Evolutionary conservation across 2,888 invertebrate species (phyloP).

Genomic region (Netelia fuscicornis): DNA sequence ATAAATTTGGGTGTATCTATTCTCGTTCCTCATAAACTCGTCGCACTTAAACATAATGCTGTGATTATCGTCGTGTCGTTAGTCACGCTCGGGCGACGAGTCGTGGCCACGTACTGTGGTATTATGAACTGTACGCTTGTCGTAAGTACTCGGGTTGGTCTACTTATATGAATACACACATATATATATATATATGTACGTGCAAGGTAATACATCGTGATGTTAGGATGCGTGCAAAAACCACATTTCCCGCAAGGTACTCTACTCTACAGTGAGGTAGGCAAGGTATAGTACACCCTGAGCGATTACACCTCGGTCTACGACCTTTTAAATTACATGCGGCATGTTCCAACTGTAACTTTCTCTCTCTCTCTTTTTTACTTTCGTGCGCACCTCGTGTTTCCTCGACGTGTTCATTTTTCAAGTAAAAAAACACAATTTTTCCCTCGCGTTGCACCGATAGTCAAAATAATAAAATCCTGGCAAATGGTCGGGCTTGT

Average conservation of each 20-base stretch:
- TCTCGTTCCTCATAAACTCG: conserved; percentile 5
- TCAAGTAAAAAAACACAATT: neutral
- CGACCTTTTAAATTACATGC: conserved; percentile 58
- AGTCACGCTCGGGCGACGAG: conserved; percentile 51
- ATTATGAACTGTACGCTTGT: conserved; percentile 47
- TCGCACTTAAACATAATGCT: conserved; percentile 41
- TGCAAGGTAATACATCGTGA: conserved; percentile 1
- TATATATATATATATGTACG: neutral
- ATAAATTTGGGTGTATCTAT: conserved; percentile 25
- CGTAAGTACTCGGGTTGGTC: conserved; percentile 31
- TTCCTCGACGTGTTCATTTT: conserved; percentile 23
- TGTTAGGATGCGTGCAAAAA: conserved; percentile 61
- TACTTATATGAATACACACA: neutral
- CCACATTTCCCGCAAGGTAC: conserved; percentile 51
- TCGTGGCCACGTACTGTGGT: conserved; percentile 22
- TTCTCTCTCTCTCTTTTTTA: conserved; percentile 18
- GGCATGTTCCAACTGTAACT: conserved; percentile 22
- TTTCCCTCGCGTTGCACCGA: conserved; percentile 43
- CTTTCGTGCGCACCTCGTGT: conserved; percentile 25
- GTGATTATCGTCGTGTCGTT: conserved; percentile 60
- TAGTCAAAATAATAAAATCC: conserved; percentile 12
- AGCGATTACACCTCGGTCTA: conserved; percentile 61
- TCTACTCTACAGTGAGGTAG: conserved; percentile 6
- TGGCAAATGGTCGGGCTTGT: conserved; percentile 15
- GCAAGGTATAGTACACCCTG: conserved; percentile 10